Base-by-base conservation (phyloP, 92 coral and sea anemone species). In the Epizoanthus rinbou region DNA sequence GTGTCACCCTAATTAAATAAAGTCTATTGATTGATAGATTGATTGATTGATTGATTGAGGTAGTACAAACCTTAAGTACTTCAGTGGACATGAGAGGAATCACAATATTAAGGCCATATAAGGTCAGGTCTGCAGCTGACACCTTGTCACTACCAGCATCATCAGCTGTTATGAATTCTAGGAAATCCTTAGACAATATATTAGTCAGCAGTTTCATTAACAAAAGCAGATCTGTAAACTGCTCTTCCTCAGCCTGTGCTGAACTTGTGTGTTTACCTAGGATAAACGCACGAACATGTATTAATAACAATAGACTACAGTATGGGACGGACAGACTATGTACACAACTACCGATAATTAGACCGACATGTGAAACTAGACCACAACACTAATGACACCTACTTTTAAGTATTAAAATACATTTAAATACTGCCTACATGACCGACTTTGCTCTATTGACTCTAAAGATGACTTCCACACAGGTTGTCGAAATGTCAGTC, bases 41-140 rank as follows among this genome's bases (percentile, higher is more conserved):
- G n/a, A n/a, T n/a, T n/a, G n/a, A n/a, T n/a, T n/a, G n/a, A n/a
- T n/a, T n/a, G n/a, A n/a, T n/a, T n/a, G n/a, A n/a, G n/a, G n/a
- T 28, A 2, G 24, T 8, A 64, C 22, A 57, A 52, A 69, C 99
- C 98, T 91, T 91, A 73, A 96, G 93, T 19, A 96, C 85, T 72
- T 96, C 99, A 10, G 97, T 39, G 2, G 99, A 89, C 86, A 96
- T 91, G 23, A 96, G 92, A 69, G 99, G 99, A 47, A 96, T 87
- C 75, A 96, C 89, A 39, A 91, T 91, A 82, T 96, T 95, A 41
- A 96, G 89, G 39, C 99, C 99, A 89, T 93, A 93, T 17, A 96
- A 85, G n/a, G 95, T 92, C 75, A 96, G 94, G 64, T 96, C 98
- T 43, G 90, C 93, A 53, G 98, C 89, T 41, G 91, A 82, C 33